Evolutionary conservation across 2,113 vertebrate species (phyloP), one percentile per base, ranked within the genome.

Genomic region (Pseudorectes ferrugineus): DNA sequence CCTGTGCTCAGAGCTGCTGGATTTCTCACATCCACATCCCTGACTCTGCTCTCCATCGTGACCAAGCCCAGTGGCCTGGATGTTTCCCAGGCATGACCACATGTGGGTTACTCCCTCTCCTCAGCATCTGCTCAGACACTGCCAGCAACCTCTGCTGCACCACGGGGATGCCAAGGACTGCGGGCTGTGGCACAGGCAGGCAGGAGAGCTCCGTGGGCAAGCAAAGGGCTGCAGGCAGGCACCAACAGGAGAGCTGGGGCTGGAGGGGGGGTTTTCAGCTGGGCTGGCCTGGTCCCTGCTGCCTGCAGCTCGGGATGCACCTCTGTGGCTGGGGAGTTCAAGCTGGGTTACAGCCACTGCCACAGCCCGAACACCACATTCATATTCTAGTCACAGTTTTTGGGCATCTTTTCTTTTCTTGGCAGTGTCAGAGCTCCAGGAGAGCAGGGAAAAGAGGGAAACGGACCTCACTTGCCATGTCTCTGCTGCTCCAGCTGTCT

Each of bases 341-440:
- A n/a, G 68, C 82, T 92, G 88, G 90, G 85, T 94, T 70, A 92
- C 42, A 94, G 94, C 42, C 7, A 1, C 79, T 92, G 78, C 85
- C 9, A 55, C 75, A 92, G 78, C 49, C 85, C 83, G 85, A 92
- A 65, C 62, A 80, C 15, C 78, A 73, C 70, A 93, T 89, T 96
- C 71, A 18, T 85, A 92, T 92, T 76, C 86, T 16, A 80, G 72
- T 52, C 12, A 20, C 79, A 66, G 81, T 28, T 93, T 93, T 93
- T 86, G 54, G 95, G 76, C 96, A 92, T 73, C 88, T 88, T 63
- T 82, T 85, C 76, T 63, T 85, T 67, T 67, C 72, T 85, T 71
- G 80, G 86, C 81, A 19, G 25, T 89, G 89, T 92, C 83, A 86
- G 59, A 77, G 29, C 80, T 96, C 92, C 84, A 92, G 93, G 35